Percentiles rank a stretch among this genome's conserved stretches.
Evolutionary conservation across 2,113 vertebrate genomes (phyloP).

Genomic region (Rynchops niger): DNA sequence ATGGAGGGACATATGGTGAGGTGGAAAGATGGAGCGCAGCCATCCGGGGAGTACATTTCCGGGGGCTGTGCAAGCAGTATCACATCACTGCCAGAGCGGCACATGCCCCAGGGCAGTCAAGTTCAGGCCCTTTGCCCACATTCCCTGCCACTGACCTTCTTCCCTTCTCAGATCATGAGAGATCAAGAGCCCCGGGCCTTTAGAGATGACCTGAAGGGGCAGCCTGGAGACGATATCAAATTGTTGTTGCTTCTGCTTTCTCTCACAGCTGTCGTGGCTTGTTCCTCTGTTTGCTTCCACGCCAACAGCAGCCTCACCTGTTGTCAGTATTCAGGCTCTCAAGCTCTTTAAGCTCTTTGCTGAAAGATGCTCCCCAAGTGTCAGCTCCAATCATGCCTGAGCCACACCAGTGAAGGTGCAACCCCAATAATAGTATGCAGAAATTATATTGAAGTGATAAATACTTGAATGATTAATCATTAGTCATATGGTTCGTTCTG

Average conservation of each 20-base stretch:
- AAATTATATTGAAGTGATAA: constrained; percentile 21
- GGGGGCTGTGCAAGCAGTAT: neutral
- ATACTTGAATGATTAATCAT: constrained; percentile 21
- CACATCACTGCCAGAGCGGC: neutral
- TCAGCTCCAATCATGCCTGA: neutral
- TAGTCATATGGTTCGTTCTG: neutral
- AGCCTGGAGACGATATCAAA: neutral
- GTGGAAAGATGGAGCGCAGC: neutral
- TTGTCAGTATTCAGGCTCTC: constrained; percentile 19
- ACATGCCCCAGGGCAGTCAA: neutral
- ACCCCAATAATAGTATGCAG: neutral
- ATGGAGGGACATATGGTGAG: neutral
- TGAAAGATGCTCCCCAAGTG: constrained; percentile 41
- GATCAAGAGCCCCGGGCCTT: neutral
- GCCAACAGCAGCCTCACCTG: constrained; percentile 18
- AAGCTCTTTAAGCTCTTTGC: constrained; percentile 34
- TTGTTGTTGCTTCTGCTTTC: constrained; percentile 36
- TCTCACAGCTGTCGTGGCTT: constrained; percentile 17
- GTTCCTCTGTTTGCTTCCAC: constrained; percentile 6
- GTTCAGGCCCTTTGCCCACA: neutral
- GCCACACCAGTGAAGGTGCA: neutral
- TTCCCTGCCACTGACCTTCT: neutral
- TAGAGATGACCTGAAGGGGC: neutral
- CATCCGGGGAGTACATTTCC: accelerated
- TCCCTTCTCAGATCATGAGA: neutral